Conservation (phyloP, 2,113 vertebrate genomes). For the Galbula dea region DNA sequence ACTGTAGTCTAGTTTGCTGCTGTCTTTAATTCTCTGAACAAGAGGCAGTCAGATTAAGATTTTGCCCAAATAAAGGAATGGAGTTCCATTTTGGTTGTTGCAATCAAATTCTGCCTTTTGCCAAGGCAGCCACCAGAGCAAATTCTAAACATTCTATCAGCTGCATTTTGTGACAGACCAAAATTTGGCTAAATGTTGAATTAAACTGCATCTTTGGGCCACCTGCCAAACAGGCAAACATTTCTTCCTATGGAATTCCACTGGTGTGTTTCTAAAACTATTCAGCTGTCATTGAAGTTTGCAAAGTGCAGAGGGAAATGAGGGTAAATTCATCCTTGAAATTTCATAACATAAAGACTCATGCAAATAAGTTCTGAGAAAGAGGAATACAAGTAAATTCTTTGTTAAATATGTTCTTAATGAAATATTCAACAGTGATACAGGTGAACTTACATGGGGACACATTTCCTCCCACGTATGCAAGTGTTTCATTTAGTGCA, state of each 20-base stretch:
- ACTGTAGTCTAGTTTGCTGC: not conserved
- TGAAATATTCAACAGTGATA: slow-evolving; percentile 58
- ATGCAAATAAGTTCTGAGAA: not conserved
- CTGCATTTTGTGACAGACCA: not conserved
- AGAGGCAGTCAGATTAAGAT: not conserved
- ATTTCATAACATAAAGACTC: not conserved
- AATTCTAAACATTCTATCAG: not conserved
- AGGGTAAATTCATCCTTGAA: not conserved
- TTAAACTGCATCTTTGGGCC: not conserved
- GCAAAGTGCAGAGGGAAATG: not conserved
- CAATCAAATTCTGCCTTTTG: not conserved
- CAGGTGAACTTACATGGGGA: not conserved
- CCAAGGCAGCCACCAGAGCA: not conserved
- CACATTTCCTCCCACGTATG: not conserved
- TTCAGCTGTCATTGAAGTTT: not conserved
- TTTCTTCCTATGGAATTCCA: not conserved
- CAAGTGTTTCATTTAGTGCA: slow-evolving; percentile 16
- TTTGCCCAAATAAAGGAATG: not conserved
- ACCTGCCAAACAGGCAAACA: not conserved
- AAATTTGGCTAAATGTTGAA: not conserved
- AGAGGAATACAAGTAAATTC: slow-evolving; percentile 18
- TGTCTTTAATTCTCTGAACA: not conserved
- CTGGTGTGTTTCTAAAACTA: not conserved
- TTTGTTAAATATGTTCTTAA: slow-evolving; percentile 9
- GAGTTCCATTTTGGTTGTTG: not conserved